Conservation (phyloP, 1,140 invertebrate genomes). For the Holcopasites calliopsidis region DNA sequence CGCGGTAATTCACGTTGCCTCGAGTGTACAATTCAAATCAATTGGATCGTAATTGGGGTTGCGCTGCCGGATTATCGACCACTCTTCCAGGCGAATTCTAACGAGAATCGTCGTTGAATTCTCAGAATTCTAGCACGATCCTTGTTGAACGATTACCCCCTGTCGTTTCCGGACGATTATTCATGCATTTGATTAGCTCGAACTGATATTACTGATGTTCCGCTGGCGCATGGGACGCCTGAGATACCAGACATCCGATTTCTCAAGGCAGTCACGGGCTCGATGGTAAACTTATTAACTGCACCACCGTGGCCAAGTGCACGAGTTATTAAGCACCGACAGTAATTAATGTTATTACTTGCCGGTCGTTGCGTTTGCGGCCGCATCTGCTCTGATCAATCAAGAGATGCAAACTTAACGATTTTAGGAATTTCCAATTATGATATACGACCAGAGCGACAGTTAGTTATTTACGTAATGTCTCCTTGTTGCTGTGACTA, state of each 20-base stretch:
- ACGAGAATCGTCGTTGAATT: conserved; percentile 9
- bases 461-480: not conserved
- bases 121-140: conserved; percentile 1
- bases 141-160: too few relatives aligned
- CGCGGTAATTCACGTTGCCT: not conserved
- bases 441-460: not conserved
- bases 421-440: conserved; percentile 23
- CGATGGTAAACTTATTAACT: conserved; percentile 49
- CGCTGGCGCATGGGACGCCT: not conserved
- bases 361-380: conserved; percentile 44
- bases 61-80: not conserved
- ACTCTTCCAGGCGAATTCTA: conserved; percentile 23
- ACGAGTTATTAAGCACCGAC: conserved; percentile 46
- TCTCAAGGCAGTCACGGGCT: conserved; percentile 12
- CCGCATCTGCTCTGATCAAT: conserved; percentile 1
- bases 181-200: not conserved
- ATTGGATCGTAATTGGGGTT: conserved; percentile 47
- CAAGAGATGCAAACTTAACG: conserved; percentile 4
- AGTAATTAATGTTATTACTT: conserved; percentile 62
- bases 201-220: conserved; percentile 7
- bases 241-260: conserved; percentile 43
- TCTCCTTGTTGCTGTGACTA: not conserved
- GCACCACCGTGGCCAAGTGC: conserved; percentile 15
- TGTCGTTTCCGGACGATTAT: not conserved
- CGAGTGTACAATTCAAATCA: conserved; percentile 48